Conservation (phyloP, 2,113 vertebrate genomes). For the Mobula birostris region DNA sequence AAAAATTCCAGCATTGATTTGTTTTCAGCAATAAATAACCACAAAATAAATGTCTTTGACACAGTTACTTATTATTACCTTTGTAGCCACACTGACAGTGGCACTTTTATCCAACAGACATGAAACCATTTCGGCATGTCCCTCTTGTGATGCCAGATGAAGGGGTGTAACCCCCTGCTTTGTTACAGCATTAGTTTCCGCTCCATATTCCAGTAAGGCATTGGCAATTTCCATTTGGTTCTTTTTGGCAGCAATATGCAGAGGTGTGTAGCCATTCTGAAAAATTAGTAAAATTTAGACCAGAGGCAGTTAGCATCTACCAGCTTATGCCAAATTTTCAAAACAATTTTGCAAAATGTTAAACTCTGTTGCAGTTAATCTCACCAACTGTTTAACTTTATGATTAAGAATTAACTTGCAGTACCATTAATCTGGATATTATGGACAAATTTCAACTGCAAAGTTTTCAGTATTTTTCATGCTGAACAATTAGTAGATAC, state of each 20-base stretch:
- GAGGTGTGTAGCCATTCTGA: slow-evolving; percentile 91
- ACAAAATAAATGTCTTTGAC: neutral
- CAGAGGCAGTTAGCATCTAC: neutral
- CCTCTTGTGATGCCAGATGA: slow-evolving; percentile 89
- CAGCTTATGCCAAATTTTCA: neutral
- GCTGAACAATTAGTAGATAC: too few relatives aligned
- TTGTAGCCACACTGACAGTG: slow-evolving; percentile 74
- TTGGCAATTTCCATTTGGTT: slow-evolving; percentile 93
- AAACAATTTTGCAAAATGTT: neutral
- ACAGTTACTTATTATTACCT: slow-evolving; percentile 59
- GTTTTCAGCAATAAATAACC: neutral
- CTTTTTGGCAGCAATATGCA: slow-evolving; percentile 91
- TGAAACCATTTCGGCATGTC: slow-evolving; percentile 78
- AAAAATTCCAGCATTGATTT: neutral
- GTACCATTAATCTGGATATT: neutral
- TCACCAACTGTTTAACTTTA: neutral
- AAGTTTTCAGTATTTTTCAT: neutral
- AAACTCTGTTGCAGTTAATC: neutral
- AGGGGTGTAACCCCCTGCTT: slow-evolving; percentile 89
- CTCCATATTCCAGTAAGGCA: slow-evolving; percentile 76
- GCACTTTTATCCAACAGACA: slow-evolving; percentile 79
- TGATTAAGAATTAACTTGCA: neutral
- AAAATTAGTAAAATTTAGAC: slow-evolving; percentile 20
- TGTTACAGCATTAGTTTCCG: slow-evolving; percentile 82
- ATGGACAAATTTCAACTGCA: neutral